Evolutionary conservation across 2,797 vertebrate species (phyloP).

Genomic region (Galago senegalensis): DNA sequence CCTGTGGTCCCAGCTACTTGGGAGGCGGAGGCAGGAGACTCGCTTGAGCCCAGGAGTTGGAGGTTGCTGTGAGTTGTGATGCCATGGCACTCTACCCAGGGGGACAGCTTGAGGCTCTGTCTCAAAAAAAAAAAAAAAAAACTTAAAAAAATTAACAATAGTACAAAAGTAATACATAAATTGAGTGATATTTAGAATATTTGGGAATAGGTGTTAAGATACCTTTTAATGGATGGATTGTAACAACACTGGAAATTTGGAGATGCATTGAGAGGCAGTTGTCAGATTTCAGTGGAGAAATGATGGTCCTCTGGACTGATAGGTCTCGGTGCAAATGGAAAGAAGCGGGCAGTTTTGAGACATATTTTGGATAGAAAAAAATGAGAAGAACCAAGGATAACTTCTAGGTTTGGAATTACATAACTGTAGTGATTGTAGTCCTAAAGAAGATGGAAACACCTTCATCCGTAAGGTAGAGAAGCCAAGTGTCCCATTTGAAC

Average conservation of each 20-base stretch:
- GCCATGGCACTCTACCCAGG: too few relatives aligned
- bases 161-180: neutral
- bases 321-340: neutral
- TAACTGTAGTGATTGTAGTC: neutral
- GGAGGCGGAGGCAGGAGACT: too few relatives aligned
- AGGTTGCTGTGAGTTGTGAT: too few relatives aligned
- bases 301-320: neutral
- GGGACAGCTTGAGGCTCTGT: too few relatives aligned
- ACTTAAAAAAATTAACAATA: neutral
- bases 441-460: neutral
- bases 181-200: neutral
- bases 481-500: neutral
- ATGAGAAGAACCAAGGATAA: neutral
- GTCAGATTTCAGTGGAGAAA: neutral
- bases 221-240: neutral
- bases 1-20: too few relatives aligned
- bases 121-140: neutral
- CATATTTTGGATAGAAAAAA: neutral
- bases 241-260: neutral
- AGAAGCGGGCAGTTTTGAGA: neutral
- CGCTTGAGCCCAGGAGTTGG: too few relatives aligned
- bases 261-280: neutral
- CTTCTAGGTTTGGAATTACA: neutral
- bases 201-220: neutral
- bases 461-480: neutral